phyloP scores from a whole-genome alignment of 2,888 invertebrate species.

The Heliconius sara region DNA sequence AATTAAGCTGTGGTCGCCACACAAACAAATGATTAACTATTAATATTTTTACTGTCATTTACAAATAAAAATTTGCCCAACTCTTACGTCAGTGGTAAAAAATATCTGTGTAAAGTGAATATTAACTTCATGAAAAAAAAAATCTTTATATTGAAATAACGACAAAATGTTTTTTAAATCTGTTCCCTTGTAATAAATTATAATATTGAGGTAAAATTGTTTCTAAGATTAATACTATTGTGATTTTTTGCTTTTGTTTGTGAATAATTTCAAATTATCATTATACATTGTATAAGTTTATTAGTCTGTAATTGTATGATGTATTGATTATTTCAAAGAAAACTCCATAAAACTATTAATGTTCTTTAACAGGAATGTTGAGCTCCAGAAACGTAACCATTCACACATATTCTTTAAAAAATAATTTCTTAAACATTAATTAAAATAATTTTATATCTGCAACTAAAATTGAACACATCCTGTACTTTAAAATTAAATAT shows the following conservation, averaged over 20 bases:
- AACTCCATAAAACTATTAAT: too few species aligned
- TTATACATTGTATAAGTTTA: neutral
- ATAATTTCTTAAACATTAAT: too few species aligned
- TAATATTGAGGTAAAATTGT: neutral
- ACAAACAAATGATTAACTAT: too few species aligned
- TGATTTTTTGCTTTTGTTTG: neutral
- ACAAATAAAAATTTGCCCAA: neutral
- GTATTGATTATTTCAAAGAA: too few species aligned
- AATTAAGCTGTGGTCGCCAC: too few species aligned
- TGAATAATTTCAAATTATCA: slow-evolving; percentile 1
- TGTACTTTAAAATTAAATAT: neutral
- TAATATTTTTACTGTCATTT: neutral
- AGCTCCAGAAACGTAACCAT: too few species aligned
- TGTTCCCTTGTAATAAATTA: neutral
- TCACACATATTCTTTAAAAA: too few species aligned
- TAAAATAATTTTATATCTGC: neutral
- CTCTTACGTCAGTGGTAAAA: neutral
- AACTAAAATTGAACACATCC: neutral
- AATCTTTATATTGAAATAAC: slow-evolving; percentile 15
- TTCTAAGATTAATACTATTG: neutral
- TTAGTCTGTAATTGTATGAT: too few species aligned
- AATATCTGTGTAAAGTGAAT: slow-evolving; percentile 3
- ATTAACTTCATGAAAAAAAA: slow-evolving; percentile 29
- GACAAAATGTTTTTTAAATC: neutral
- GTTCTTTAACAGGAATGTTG: too few species aligned